Conservation (phyloP, 2,888 invertebrate genomes). For the Antheraea yamamai region DNA sequence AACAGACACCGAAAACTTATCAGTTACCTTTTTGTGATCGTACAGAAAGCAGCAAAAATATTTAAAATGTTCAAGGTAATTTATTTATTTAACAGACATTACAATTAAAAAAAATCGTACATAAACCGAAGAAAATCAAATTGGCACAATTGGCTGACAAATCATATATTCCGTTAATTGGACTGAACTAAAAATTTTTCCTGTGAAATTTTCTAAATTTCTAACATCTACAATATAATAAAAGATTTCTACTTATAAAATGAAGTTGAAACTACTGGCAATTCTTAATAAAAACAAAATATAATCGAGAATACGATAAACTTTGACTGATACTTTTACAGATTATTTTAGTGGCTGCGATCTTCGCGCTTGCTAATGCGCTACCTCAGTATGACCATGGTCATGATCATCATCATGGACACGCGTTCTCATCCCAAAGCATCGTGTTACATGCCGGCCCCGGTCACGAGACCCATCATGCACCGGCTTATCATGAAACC, state of each 20-base stretch:
- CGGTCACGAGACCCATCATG: slow-evolving; percentile 36
- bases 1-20: background rate
- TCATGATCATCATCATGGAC: slow-evolving; percentile 40
- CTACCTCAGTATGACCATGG: slow-evolving; percentile 38
- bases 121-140: no score
- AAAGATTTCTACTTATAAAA: no score
- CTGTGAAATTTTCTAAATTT: no score
- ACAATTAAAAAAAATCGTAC: background rate
- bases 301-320: background rate
- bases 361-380: slow-evolving; percentile 36
- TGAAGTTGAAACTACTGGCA: background rate
- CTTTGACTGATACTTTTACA: slow-evolving; percentile 20
- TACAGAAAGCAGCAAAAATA: background rate
- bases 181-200: no score
- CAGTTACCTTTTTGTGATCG: background rate
- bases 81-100: background rate
- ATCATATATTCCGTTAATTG: no score
- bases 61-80: background rate
- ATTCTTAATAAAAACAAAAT: background rate
- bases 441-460: slow-evolving; percentile 50
- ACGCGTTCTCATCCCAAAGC: slow-evolving; percentile 47
- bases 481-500: slow-evolving; percentile 26
- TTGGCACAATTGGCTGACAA: no score
- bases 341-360: slow-evolving; percentile 35
- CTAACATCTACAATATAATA: no score